A percentile compares a stretch with the other conserved stretches of the same genome.
phyloP scores from a whole-genome alignment of 1,140 invertebrate genomes.

The Drosophila repleta region DNA sequence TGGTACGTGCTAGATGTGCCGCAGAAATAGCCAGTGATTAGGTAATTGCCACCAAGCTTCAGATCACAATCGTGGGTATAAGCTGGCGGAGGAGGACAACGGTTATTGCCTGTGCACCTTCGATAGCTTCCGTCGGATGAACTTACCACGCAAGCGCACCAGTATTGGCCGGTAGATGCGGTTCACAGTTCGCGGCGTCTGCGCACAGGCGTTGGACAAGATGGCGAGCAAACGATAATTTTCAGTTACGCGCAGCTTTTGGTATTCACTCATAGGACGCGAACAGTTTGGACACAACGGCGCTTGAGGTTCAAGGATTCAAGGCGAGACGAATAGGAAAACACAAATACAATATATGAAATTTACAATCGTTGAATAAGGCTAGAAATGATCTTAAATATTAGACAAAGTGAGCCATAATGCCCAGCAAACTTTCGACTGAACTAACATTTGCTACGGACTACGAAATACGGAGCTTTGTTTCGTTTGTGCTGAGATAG shows the following conservation, averaged over 20 bases:
- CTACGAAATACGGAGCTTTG: not conserved
- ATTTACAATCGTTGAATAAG: not conserved
- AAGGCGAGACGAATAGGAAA: not conserved
- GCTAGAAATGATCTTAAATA: not conserved
- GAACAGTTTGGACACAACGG: conserved; percentile 67
- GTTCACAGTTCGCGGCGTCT: conserved; percentile 41
- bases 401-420: not conserved
- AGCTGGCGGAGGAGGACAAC: conserved; percentile 27
- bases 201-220: conserved; percentile 44
- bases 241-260: conserved; percentile 64
- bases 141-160: conserved; percentile 56
- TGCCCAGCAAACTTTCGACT: not conserved
- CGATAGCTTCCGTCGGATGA: no score
- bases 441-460: no score
- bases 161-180: conserved; percentile 55
- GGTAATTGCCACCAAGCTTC: conserved; percentile 59
- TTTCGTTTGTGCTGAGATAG: not conserved
- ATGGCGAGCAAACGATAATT: conserved; percentile 55
- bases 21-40: conserved; percentile 58
- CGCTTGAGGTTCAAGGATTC: conserved; percentile 36
- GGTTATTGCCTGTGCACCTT: no score
- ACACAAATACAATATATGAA: not conserved
- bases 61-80: conserved; percentile 64
- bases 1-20: conserved; percentile 36
- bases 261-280: conserved; percentile 73